phyloP scores from a whole-genome alignment of 2,888 invertebrate species.

The Andrena hattorfiana region DNA sequence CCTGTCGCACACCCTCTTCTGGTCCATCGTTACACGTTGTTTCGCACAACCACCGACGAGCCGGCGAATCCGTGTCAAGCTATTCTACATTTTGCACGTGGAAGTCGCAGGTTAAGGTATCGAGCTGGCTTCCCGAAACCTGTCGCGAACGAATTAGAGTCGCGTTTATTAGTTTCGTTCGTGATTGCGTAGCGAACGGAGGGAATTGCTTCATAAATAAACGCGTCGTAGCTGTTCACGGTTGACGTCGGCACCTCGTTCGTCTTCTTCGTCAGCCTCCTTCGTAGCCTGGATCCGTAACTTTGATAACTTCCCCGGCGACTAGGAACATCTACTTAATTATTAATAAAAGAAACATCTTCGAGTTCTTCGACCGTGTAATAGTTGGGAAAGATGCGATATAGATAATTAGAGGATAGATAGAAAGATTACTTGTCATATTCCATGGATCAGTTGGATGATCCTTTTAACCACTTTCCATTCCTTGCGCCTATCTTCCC shows the following conservation, averaged over 20 bases:
- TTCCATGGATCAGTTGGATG: neutral
- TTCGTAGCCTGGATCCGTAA: neutral
- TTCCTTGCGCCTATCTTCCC: neutral
- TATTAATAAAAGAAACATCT: conserved; percentile 7
- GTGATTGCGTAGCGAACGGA: neutral
- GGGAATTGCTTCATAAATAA: conserved; percentile 9
- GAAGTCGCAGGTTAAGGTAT: neutral
- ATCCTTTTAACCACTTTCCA: neutral
- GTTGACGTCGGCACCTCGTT: neutral
- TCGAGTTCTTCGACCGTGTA: conserved; percentile 9
- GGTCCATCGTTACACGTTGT: conserved; percentile 5
- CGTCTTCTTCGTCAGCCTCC: neutral
- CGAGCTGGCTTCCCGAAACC: conserved; percentile 7
- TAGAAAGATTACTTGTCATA: conserved; percentile 24
- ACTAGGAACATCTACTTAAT: neutral
- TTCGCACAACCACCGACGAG: conserved; percentile 20
- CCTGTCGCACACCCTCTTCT: conserved; percentile 24
- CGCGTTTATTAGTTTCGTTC: conserved; percentile 14
- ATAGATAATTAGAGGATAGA: neutral
- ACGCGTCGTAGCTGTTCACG: neutral
- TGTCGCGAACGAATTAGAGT: neutral
- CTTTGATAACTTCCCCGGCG: conserved; percentile 14
- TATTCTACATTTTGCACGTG: neutral
- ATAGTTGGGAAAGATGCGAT: conserved; percentile 17
- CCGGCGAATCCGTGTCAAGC: conserved; percentile 12